phyloP scores from a whole-genome alignment of 92 coral and sea anemone species.

The Parazoanthus swiftii region DNA sequence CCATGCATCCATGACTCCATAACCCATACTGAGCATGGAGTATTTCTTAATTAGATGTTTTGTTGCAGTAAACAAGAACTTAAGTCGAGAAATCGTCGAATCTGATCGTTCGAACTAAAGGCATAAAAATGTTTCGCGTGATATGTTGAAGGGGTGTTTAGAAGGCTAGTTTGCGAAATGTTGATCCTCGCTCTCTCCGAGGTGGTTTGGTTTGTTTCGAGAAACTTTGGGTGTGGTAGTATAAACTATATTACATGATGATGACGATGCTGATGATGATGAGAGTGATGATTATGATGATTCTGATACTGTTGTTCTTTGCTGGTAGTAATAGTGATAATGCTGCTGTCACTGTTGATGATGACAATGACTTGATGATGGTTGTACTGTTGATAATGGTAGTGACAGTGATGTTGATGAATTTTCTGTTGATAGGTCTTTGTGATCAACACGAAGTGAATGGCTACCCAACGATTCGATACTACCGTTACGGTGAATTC shows the following conservation, averaged over 20 bases:
- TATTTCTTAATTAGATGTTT: too few species aligned
- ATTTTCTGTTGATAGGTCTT: conserved; percentile 52
- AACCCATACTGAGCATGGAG: too few species aligned
- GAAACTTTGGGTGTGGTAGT: too few species aligned
- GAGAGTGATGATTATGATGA: not conserved
- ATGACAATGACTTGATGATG: not conserved
- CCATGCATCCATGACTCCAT: too few species aligned
- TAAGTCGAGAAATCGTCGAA: too few species aligned
- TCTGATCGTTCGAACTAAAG: too few species aligned
- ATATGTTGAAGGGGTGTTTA: not conserved
- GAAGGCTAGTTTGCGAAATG: not conserved
- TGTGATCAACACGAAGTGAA: conserved; percentile 84
- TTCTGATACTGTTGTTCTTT: too few species aligned
- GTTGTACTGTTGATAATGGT: not conserved
- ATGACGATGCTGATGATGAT: not conserved
- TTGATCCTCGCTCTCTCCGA: not conserved
- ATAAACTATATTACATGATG: not conserved
- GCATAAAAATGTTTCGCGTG: too few species aligned
- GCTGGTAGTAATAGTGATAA: not conserved
- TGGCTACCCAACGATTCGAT: conserved; percentile 92
- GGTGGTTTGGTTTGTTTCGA: not conserved
- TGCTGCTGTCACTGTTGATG: not conserved
- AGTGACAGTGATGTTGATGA: not conserved
- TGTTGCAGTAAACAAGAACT: too few species aligned
- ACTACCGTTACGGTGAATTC: conserved; percentile 74